Base-by-base conservation (phyloP, 1,140 invertebrate genomes). In the Eueides isabella region DNA sequence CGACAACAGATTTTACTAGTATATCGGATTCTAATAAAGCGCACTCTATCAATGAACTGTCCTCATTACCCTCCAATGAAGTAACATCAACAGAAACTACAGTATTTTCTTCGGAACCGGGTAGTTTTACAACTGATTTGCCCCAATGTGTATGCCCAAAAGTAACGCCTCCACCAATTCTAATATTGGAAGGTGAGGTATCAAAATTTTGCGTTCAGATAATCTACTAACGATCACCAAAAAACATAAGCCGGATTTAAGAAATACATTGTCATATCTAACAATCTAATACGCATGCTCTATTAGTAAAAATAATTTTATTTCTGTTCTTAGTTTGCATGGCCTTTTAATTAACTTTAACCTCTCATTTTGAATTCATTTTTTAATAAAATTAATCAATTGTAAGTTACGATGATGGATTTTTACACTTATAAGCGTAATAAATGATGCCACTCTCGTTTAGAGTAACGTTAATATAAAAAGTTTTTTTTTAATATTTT, bases 181-280 rank as follows among this genome's bases (percentile, higher is more conserved):
- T 96, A 77, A 96, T 97, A 83, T 92, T 96, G 72, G 96, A 96
- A 97, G 96, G 96, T 97, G 95, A 96, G 94, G 92, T 90, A 79
- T 85, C 83, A 79, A 81, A 64, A 84, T 85, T 76, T 87, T 86
- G 80, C 85, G 76, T 84, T 81, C 74, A 78, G 73, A 83, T 89
- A 90, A 92, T 85, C 80, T 81, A 92, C 88, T 92, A 92, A 92
- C 85, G 33, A 75, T 86, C 89, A 88, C 81, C 65, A 74, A 79
- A 63, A 81, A 82, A 70, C 85, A 89, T 82, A 72, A 62, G 62
- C 76, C 66, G 80, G 69, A 75, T 81, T 75, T 75, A 31, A 66
- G 76, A 61, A 78, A 77, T 78, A 72, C 63, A 30, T 76, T 33
- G 29, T 62, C 71, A 69, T 80, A 71, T 72, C 61, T 89, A 88